Conservation (phyloP, 30 jellyfish, hydroid and myxozoan species). For the Chrysaora quinquecirrha region DNA sequence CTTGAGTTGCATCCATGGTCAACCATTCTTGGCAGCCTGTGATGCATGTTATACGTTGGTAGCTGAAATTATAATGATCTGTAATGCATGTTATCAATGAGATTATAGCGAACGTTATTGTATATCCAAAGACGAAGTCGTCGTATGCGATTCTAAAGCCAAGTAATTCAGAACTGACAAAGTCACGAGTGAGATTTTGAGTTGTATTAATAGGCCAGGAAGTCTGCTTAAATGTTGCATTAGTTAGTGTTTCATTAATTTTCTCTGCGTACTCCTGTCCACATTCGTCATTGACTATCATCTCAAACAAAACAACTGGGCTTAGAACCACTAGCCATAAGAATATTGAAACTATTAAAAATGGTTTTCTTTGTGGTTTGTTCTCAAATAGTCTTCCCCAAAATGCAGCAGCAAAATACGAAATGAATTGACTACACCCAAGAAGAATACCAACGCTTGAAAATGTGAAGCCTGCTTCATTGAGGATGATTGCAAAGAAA, state of each 20-base stretch:
- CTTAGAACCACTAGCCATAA: background rate
- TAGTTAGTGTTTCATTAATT: background rate
- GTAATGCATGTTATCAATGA: background rate
- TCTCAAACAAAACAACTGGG: conserved; percentile 6
- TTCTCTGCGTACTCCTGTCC: background rate
- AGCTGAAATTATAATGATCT: background rate
- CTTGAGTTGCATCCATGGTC: background rate
- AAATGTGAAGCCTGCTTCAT: background rate
- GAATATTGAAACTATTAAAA: background rate
- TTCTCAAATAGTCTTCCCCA: background rate
- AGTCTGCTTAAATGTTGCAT: background rate
- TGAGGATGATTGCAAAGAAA: conserved; percentile 10
- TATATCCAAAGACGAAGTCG: background rate
- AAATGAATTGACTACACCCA: conserved; percentile 3
- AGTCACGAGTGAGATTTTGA: background rate
- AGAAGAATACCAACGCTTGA: background rate
- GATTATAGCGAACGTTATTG: background rate
- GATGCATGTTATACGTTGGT: background rate
- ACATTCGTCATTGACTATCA: background rate
- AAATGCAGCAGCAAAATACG: background rate
- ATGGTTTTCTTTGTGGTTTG: background rate
- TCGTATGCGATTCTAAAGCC: background rate
- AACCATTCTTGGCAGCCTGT: too few species aligned
- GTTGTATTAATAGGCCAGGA: background rate
- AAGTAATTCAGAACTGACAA: background rate